Evolutionary conservation across 92 coral and sea anemone genomes (phyloP), one percentile per base, ranked within the genome.

Genomic region (Umimayanthus chanpuru): DNA sequence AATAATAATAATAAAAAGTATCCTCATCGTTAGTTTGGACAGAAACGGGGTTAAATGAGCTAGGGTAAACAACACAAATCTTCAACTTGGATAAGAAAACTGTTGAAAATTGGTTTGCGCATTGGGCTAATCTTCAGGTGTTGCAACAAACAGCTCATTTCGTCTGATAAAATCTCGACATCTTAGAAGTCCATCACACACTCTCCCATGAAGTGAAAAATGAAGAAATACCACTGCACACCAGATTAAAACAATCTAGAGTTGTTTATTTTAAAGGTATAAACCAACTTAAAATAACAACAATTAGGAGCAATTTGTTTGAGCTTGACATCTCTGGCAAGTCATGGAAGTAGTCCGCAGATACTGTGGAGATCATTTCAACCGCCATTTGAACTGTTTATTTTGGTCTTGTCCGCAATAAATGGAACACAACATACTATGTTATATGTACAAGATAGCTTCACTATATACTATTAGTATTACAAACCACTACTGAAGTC

Each of bases 291-390:
- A 41, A 70, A 25, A 83, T 68, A 64, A 83, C 78, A 32, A 70
- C 11, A 44, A 83, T 83, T 83, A 83, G 40, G 64, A n/a, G 15
- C 41, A 83, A 83, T 83, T 83, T 83, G 87, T 83, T 68, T 50
- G 50, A 29, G 16, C 70, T 55, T 53, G 84, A 80, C 71, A 80
- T 53, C 26, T 53, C 25, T 5, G 23, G 6, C 40, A 53, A 61
- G 68, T 61, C 68, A 21, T 61, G 15, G 26, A 61, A 21, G 23
- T 2, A 16, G 23, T 20, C 11, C 36, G 36, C 68, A 61, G 25
- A 61, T 61, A 18, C 7, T n/a, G 67, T 18, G 25, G 25, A 61
- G 67, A 61, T 61, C 56, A 50, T 18, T 53, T 18, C 68, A 61
- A 14, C 8, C 68, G 9, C 68, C 68, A 21, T 61, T 61, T 21